phyloP scores from a whole-genome alignment of 2,113 vertebrate species.

The Copsychus sechellarum region DNA sequence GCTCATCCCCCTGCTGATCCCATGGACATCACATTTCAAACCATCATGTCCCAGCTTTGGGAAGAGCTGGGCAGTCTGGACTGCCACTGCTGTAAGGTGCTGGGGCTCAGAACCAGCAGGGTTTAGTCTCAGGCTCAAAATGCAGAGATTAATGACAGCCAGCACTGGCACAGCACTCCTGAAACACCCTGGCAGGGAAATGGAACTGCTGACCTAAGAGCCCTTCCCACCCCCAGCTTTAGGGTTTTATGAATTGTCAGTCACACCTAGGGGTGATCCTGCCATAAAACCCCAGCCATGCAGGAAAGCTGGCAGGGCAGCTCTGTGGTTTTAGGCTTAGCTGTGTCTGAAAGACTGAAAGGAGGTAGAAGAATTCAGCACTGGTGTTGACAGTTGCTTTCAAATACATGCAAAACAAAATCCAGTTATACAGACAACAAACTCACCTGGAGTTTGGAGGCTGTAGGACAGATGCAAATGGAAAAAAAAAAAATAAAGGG shows the following conservation, averaged over 20 bases:
- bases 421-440: neutral
- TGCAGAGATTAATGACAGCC: neutral
- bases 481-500: neutral
- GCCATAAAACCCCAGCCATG: neutral
- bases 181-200: constrained; percentile 8
- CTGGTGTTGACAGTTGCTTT: neutral
- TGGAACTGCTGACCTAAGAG: neutral
- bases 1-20: neutral
- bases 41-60: neutral
- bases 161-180: neutral
- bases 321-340: neutral
- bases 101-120: neutral
- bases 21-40: neutral
- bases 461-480: neutral
- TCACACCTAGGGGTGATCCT: neutral
- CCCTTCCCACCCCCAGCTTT: neutral
- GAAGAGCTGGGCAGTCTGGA: neutral
- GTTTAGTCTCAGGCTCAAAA: neutral
- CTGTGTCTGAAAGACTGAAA: neutral
- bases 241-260: neutral
- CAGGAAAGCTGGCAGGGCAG: constrained; percentile 21
- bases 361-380: neutral
- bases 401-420: neutral
- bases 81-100: neutral
- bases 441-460: neutral